phyloP scores from a whole-genome alignment of 2,888 invertebrate genomes.

The Troglohyphantes excavatus region DNA sequence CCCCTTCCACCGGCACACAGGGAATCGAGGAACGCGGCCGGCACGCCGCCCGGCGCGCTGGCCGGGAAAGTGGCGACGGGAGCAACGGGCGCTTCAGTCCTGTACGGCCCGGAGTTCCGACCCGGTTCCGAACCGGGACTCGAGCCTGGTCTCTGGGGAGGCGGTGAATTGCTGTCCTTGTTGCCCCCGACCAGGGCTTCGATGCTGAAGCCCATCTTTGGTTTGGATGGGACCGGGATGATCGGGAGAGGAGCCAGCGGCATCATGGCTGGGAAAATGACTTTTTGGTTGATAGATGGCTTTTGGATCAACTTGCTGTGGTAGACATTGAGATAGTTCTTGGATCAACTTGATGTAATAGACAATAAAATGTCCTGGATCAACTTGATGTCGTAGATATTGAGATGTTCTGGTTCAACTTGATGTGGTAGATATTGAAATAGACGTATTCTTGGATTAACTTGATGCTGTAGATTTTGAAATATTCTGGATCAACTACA shows the following conservation, averaged over 20 bases:
- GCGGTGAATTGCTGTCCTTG: constrained; percentile 49
- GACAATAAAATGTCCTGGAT: too few relatives aligned
- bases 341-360: too few relatives aligned
- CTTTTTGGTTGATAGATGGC: neutral
- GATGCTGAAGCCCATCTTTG: constrained; percentile 96
- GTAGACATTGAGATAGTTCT: neutral
- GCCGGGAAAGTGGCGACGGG: constrained; percentile 79
- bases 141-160: constrained; percentile 35
- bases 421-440: too few relatives aligned
- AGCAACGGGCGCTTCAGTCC: constrained; percentile 72
- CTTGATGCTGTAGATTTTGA: too few relatives aligned
- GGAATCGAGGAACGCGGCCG: constrained; percentile 88
- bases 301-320: neutral
- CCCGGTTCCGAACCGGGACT: constrained; percentile 62
- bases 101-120: constrained; percentile 7
- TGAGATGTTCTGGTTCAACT: too few relatives aligned
- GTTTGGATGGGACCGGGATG: constrained; percentile 94
- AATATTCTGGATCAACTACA: neutral
- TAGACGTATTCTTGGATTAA: too few relatives aligned
- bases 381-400: too few relatives aligned
- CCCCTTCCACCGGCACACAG: constrained; percentile 80
- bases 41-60: constrained; percentile 16
- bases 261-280: constrained; percentile 87
- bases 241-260: constrained; percentile 96
- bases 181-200: constrained; percentile 93